Evolutionary conservation across 2,888 invertebrate genomes (phyloP), one percentile per base, ranked within the genome.

Genomic region (Morinoia aosen): DNA sequence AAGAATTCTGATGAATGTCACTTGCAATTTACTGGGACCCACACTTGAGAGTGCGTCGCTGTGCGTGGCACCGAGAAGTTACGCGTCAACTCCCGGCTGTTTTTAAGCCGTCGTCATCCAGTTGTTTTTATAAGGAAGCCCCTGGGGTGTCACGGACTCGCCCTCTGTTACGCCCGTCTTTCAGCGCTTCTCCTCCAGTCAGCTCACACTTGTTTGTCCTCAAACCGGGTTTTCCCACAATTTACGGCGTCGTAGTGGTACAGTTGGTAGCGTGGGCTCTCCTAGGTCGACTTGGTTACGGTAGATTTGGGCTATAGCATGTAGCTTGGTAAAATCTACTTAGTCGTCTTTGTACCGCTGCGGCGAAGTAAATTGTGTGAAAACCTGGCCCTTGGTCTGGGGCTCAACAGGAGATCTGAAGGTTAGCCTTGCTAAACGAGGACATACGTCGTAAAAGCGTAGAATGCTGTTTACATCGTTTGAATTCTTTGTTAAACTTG

Each of bases 161-260:
- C 93, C 93, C 93, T 40, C 16, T 25, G 93, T 93, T 93, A 93
- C 93, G 93, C 93, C 93, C 93, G 93, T 93, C 57, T 93, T 56
- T 93, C 93, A 57, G 93, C 56, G 93, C 93, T 11, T 40, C 40
- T 90, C 16, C 19, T 39, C 90, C 40, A 90, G 40, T 0, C 88
- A 33, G 33, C 90, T 39, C 39, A 16, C 90, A 40, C 90, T 90
- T 39, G 90, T 90, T 40, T 48, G 40, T 90, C 90, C 39, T 90
- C 64, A 7, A 7, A 16, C 19, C 64, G 16, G 64, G 16, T 48
- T 48, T 48, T 48, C 48, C 48, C 48, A 48, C 48, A 48, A 48
- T 48, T 48, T 48, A 48, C 48, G 5, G 48, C 5, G 48, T 48
- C 48, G 48, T 48, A 48, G 48, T 48, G 48, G 48, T 48, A 48